A percentile compares a stretch with the other conserved stretches of the same genome.
Conservation (phyloP, 35 echinoderm and acorn worm species). For the Chiridota heheva region DNA sequence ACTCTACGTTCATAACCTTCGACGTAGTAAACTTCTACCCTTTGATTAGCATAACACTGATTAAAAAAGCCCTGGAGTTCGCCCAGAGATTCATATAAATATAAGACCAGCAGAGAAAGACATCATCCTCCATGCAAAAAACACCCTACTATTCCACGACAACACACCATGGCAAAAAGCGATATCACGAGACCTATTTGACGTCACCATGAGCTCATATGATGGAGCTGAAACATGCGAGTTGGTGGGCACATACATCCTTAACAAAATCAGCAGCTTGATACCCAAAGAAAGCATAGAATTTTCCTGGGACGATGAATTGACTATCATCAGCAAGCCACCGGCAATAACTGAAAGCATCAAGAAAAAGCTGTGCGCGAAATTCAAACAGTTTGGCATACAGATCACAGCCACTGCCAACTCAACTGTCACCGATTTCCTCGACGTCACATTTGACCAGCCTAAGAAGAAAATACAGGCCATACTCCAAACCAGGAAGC, state of each 20-base stretch:
- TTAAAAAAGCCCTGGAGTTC: not conserved
- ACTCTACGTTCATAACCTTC: not conserved
- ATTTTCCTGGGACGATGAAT: constrained; percentile 4
- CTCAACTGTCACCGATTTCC: no score
- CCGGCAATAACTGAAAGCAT: no score
- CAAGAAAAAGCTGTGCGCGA: no score
- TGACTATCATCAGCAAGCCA: no score
- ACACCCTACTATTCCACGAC: constrained; percentile 14
- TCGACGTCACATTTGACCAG: no score
- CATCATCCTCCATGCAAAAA: constrained; percentile 1
- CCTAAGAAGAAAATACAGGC: no score
- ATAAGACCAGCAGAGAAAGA: not conserved
- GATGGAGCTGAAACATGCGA: constrained; percentile 22
- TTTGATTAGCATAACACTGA: not conserved
- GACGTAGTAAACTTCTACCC: no score
- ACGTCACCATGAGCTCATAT: constrained; percentile 11
- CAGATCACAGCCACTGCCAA: no score
- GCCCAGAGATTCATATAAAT: constrained; percentile 28
- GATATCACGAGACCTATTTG: not conserved
- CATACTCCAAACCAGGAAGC: no score
- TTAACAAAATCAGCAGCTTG: not conserved
- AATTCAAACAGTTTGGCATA: no score
- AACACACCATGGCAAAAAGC: not conserved
- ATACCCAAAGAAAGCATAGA: not conserved
- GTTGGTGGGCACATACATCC: constrained; percentile 22